Evolutionary conservation across 2,797 vertebrate genomes (phyloP), one percentile per base, ranked within the genome.

Genomic region (Agapornis canus): DNA sequence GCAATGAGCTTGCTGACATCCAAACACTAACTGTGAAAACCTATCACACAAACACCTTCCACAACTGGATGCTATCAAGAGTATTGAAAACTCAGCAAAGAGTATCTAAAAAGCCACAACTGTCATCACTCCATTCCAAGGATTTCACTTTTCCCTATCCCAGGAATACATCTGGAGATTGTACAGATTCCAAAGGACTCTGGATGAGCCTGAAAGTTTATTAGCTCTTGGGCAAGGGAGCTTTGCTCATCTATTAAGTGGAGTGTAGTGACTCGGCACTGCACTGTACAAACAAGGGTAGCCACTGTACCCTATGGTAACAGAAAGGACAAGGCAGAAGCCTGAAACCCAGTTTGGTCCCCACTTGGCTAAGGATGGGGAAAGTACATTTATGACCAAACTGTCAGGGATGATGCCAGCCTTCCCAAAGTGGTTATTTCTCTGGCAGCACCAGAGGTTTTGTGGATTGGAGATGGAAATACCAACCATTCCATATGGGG

Each of bases 381-480:
- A 90, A 94, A 66, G 45, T 29, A 86, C 84, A 92, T 70, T 83
- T 79, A 84, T 47, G 77, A 56, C 56, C 63, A 35, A 86, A 64
- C 14, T 20, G 12, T 88, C 78, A 86, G 48, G 48, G 77, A 77
- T 78, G 40, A 86, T 77, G 54, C 75, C 94, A 95, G 78, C 57
- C 68, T 86, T 83, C 81, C 72, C 63, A 11, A 79, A 85, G 85
- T 6, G 29, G 69, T 73, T 92, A 43, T 65, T 96, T 68, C 84
- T 93, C 49, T 81, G 79, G 13, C 77, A 79, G 51, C 16, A 51
- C 63, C 83, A 82, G 85, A 91, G 60, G n/a, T 52, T 94, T 88
- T 82, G 90, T 70, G 82, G 95, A 94, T 92, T 93, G 83, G 86
- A 70, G 43, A 83, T 95, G 93, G 93, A 95, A 95, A 96, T 94